Conservation (phyloP, 2,888 invertebrate species). For the Drosophila anomalata region DNA sequence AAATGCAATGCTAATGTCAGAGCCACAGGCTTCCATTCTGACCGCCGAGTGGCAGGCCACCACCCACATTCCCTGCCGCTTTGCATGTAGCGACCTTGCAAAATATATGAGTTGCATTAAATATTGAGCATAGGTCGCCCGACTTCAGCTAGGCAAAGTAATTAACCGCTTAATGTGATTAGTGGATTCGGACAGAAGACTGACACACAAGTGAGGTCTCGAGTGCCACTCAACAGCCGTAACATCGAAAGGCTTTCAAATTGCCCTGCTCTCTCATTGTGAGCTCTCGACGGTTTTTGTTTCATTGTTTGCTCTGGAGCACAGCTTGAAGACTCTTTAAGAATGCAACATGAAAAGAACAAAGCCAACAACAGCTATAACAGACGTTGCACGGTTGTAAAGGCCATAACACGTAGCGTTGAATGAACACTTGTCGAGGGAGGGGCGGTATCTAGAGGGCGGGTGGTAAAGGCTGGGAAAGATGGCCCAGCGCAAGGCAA, state of each 20-base stretch:
- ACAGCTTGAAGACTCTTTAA: slow-evolving; percentile 53
- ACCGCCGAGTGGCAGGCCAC: slow-evolving; percentile 7
- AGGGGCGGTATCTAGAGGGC: background rate
- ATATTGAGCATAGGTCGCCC: slow-evolving; percentile 52
- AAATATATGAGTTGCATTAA: slow-evolving; percentile 34
- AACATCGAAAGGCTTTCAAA: slow-evolving; percentile 38
- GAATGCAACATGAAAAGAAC: slow-evolving; percentile 48
- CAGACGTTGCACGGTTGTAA: slow-evolving; percentile 60
- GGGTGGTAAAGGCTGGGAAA: slow-evolving; percentile 9
- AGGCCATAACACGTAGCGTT: slow-evolving; percentile 69
- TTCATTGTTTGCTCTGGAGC: slow-evolving; percentile 17
- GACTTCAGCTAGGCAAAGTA: slow-evolving; percentile 42
- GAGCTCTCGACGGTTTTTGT: slow-evolving; percentile 1
- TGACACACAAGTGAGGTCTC: background rate
- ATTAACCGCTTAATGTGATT: slow-evolving; percentile 71
- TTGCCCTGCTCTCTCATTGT: slow-evolving; percentile 16
- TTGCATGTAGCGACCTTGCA: slow-evolving; percentile 37
- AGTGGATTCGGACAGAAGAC: slow-evolving; percentile 28
- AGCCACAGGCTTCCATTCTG: background rate
- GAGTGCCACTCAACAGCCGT: slow-evolving; percentile 27
- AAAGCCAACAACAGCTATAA: slow-evolving; percentile 40
- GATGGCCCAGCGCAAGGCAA: slow-evolving; percentile 39
- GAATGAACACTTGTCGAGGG: slow-evolving; percentile 63
- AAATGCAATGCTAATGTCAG: slow-evolving; percentile 64
- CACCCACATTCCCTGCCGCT: background rate